Evolutionary conservation across 2,888 invertebrate species (phyloP).

Genomic region (Halictus ligatus): DNA sequence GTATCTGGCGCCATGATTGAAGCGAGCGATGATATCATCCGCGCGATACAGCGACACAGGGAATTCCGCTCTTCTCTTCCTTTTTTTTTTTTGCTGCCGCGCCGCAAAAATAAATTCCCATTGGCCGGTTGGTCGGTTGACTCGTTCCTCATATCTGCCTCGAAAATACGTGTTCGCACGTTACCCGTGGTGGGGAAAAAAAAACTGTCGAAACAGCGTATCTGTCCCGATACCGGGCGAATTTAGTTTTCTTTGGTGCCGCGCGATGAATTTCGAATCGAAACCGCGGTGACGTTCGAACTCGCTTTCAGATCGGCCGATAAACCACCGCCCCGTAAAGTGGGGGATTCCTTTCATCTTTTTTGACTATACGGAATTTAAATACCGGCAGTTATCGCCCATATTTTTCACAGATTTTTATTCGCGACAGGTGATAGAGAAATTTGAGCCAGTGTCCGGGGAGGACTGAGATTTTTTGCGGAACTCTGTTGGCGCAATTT

Average conservation of each 20-base stretch:
- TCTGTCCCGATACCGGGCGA: constrained; percentile 40
- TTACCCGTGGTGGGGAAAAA: background rate
- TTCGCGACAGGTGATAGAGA: background rate
- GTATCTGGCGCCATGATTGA: constrained; percentile 50
- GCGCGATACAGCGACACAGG: constrained; percentile 42
- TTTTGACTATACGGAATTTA: background rate
- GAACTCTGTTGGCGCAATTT: background rate
- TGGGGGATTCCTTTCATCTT: background rate
- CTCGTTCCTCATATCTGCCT: constrained; percentile 44
- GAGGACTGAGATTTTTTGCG: background rate
- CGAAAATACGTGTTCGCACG: constrained; percentile 39
- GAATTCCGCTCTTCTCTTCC: constrained; percentile 39
- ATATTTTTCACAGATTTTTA: background rate
- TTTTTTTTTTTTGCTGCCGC: background rate
- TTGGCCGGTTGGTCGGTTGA: constrained; percentile 40
- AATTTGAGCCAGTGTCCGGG: background rate
- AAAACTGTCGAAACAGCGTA: constrained; percentile 22
- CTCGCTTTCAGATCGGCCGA: constrained; percentile 14
- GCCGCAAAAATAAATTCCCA: constrained; percentile 48
- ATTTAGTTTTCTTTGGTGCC: constrained; percentile 26
- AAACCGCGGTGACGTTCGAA: constrained; percentile 24
- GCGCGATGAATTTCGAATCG: constrained; percentile 29
- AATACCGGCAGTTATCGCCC: background rate
- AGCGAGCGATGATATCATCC: constrained; percentile 59
- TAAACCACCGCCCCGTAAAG: background rate